Base-by-base conservation (phyloP, 2,888 invertebrate species). In the Entomobrya proxima region DNA sequence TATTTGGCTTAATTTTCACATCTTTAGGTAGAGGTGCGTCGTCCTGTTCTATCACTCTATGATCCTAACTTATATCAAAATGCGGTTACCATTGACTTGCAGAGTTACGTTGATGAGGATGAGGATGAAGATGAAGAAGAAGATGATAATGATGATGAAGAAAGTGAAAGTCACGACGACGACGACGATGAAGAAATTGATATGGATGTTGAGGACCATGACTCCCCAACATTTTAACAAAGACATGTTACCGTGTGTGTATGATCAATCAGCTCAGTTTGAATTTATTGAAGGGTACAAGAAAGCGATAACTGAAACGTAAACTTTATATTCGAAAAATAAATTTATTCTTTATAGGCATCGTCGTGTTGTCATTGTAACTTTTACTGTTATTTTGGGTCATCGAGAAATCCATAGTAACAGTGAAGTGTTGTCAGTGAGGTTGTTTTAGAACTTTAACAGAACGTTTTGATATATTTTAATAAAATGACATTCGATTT, bases 81-180 rank as follows among this genome's bases (percentile, higher is more conserved):
- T 84, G 69, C 69, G 40, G n/a, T n/a, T n/a, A n/a, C n/a, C n/a
- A 69, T 74, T 82, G 80, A 85, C 72, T 85, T 86, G 61, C 86
- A 88, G 87, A 89, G 87, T 75, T 89, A 86, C 78, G 88, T 88
- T 61, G 85, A 85, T 85, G 89, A 89, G 13, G 88, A 88, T 37
- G 88, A 88, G 47, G 89, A 89, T 44, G 89, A 89, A 52, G 89
- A 89, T 67, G 88, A 89, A 50, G 88, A 89, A 32, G 89, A 89
- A 7, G 85, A 89, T 64, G 87, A 89, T 72, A 80, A 88, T 50
- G 88, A 88, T 52, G 88, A 88, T 35, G 88, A 88, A 21, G 88
- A 88, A 58, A 88, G 88, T 82, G 88, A 88, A 40, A 87, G 87
- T 61, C 88, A 86, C 37, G 88, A 87, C n/a, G 87, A 87, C 37